Base-by-base conservation (phyloP, 2,888 invertebrate species). In the Conchocele bisecta region DNA sequence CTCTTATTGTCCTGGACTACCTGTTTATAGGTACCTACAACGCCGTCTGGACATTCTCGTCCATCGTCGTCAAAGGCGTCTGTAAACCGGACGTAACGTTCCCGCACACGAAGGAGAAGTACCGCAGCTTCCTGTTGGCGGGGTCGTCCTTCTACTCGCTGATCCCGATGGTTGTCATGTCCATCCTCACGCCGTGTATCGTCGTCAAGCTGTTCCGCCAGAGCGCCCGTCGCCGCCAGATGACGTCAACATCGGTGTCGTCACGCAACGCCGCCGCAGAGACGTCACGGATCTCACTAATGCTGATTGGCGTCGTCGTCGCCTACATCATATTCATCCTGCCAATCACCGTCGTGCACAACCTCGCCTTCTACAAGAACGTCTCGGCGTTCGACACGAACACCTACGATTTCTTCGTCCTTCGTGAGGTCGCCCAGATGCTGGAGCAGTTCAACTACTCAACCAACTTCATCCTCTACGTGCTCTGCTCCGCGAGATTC, bases 401-500 rank as follows among this genome's bases (percentile, higher is more conserved):
- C 46, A 69, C 51, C 7, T 26, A 53, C 11, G 54, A 41, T 2
- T 75, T 83, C 33, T 69, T 70, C 15, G 50, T 79, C 24, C 71
- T 71, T 26, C 59, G 79, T 26, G 79, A 84, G 37, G 44, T 83
- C 2, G 64, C 83, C 7, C 83, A 83, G 46, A 51, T 83, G 2
- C 59, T 84, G 24, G 84, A 86, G 33, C 83, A 81, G 44, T 28
- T 83, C 22, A 86, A 85, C 54, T 84, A 84, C 60, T 75, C 83
- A 33, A 72, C 79, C 39, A 86, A 86, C 63, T 85, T 86, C 65
- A 66, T 83, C 46, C 67, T 85, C 26, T 86, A 86, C 54, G 79
- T 83, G 1, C 42, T 84, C 24, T 76, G 82, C 42, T 80, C 82
- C 20, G 37, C 54, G 17, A 56, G 58, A 24, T 86, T 83, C 54